These are phyloP conservation scores for Zaprionus ghesquierei DNA, from an alignment of 1,140 invertebrate species.

Conservation along the genomic window DNA sequence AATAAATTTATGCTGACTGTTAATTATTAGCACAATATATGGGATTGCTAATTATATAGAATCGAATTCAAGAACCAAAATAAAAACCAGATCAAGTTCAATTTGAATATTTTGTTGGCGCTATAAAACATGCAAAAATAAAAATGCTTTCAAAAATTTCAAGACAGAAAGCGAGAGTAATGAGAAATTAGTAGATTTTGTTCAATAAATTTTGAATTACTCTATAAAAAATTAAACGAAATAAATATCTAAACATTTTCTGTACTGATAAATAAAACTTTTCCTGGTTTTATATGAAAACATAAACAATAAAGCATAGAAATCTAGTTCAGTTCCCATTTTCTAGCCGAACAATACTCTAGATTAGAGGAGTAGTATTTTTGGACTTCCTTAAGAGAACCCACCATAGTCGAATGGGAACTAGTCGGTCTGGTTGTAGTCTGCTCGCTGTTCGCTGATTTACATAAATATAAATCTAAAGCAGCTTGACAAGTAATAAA, in stretches of 20 bases:
- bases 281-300: neutral
- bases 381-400: constrained; percentile 30
- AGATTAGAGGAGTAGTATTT: constrained; percentile 1
- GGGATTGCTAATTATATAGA: constrained; percentile 19
- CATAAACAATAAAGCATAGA: neutral
- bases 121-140: neutral
- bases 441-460: constrained; percentile 19
- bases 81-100: neutral
- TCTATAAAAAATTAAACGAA: neutral
- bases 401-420: constrained; percentile 17
- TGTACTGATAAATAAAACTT: neutral
- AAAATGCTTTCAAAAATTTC: neutral
- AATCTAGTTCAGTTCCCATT: neutral
- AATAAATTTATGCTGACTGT: constrained; percentile 7
- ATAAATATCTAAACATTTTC: neutral
- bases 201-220: neutral
- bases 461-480: constrained; percentile 50
- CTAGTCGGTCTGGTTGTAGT: constrained; percentile 44
- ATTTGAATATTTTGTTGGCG: neutral
- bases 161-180: neutral
- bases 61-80: neutral
- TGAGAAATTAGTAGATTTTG: neutral
- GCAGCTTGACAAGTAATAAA: constrained; percentile 50
- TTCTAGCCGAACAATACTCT: neutral
- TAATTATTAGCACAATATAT: constrained; percentile 22